Percentiles rank a stretch among this genome's conserved stretches.
Conservation (phyloP, 2,113 vertebrate species). For the Leucopsar rothschildi region DNA sequence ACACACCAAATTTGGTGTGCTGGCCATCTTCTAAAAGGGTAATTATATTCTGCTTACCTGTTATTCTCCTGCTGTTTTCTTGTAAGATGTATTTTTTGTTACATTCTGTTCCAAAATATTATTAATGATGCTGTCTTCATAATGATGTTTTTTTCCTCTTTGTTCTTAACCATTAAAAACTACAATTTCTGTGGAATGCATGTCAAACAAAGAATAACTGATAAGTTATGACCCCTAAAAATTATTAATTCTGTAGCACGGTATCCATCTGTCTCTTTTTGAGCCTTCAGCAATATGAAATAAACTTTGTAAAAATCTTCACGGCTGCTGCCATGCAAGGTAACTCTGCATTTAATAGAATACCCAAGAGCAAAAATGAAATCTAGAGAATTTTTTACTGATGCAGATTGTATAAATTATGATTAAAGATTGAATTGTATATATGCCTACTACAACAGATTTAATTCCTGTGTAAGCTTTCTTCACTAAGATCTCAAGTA, state of each 20-base stretch:
- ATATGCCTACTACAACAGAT: neutral
- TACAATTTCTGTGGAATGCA: neutral
- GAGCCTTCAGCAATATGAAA: neutral
- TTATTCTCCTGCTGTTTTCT: neutral
- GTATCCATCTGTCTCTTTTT: neutral
- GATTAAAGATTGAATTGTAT: neutral
- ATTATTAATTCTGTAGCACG: neutral
- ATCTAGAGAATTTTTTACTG: neutral
- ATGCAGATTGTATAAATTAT: neutral
- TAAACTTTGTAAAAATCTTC: neutral
- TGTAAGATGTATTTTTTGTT: neutral
- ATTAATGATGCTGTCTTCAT: neutral
- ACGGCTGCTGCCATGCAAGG: neutral
- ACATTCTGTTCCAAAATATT: neutral
- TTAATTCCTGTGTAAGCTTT: neutral
- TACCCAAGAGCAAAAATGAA: neutral
- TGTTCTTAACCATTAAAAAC: neutral
- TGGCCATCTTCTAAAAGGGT: neutral
- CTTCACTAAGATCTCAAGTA: neutral
- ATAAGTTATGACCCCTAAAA: neutral
- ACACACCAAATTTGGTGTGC: neutral
- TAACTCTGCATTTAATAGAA: neutral
- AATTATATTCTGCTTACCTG: conserved; percentile 1
- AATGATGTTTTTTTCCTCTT: neutral
- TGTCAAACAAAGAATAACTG: neutral